Evolutionary conservation across 2,797 vertebrate genomes (phyloP).

Genomic region (Eulemur coronatus): DNA sequence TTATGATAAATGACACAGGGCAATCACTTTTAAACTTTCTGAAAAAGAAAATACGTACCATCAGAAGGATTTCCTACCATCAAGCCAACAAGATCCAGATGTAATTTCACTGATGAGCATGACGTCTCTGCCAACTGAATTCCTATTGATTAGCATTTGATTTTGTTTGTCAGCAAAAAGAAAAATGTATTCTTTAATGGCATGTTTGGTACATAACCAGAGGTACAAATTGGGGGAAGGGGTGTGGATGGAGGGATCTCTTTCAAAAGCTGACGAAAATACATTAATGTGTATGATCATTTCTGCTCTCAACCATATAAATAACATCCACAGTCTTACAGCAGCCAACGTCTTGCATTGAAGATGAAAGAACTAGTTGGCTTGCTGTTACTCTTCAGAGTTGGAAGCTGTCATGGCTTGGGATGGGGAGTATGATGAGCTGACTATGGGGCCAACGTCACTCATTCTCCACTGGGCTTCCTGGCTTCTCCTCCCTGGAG

Average conservation of each 20-base stretch:
- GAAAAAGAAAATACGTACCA: not conserved
- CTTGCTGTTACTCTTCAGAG: not conserved
- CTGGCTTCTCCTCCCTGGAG: not conserved
- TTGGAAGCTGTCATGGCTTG: not conserved
- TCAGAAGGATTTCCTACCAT: slow-evolving; percentile 69
- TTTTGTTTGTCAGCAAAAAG: slow-evolving; percentile 85
- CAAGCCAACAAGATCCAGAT: slow-evolving; percentile 50
- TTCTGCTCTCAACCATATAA: slow-evolving; percentile 74
- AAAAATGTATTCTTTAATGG: slow-evolving; percentile 83
- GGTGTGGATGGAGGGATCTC: slow-evolving; percentile 68
- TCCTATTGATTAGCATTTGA: slow-evolving; percentile 82
- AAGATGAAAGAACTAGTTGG: not conserved
- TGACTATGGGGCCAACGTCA: not conserved
- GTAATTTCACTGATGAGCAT: slow-evolving; percentile 64
- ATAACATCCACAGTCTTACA: slow-evolving; percentile 69
- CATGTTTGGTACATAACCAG: slow-evolving; percentile 72
- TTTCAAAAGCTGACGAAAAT: slow-evolving; percentile 85
- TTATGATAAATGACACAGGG: slow-evolving; percentile 22
- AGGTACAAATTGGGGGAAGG: not conserved
- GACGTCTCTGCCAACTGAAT: slow-evolving; percentile 72
- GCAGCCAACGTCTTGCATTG: slow-evolving; percentile 50
- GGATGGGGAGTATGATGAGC: not conserved
- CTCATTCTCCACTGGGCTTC: not conserved
- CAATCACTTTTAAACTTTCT: too few species aligned
- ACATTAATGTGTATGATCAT: slow-evolving; percentile 76